Evolutionary conservation across 2,888 invertebrate genomes (phyloP).

Genomic region (Endomychus coccineus): DNA sequence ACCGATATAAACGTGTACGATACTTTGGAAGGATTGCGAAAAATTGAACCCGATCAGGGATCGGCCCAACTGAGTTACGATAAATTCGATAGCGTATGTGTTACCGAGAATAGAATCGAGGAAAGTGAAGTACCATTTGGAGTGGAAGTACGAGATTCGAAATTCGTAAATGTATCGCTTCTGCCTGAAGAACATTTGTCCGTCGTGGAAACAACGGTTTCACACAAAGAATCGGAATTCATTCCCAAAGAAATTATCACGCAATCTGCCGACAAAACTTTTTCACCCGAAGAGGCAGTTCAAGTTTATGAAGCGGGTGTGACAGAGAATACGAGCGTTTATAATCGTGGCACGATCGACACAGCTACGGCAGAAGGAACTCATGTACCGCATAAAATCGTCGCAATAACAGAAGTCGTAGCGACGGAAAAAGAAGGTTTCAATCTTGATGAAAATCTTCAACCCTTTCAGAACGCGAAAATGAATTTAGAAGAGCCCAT

Average conservation of each 20-base stretch:
- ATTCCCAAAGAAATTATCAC: slow-evolving; percentile 23
- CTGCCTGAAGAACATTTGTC: slow-evolving; percentile 5
- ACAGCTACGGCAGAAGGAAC: slow-evolving; percentile 32
- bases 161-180: slow-evolving; percentile 15
- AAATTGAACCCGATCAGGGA: slow-evolving; percentile 30
- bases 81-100: slow-evolving; percentile 40
- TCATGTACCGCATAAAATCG: slow-evolving; percentile 32
- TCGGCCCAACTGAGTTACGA: slow-evolving; percentile 2
- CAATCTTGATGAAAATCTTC: background rate
- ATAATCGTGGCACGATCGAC: slow-evolving; percentile 19
- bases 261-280: slow-evolving; percentile 47
- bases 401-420: slow-evolving; percentile 17
- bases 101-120: slow-evolving; percentile 39
- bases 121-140: slow-evolving; percentile 44
- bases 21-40: slow-evolving; percentile 33
- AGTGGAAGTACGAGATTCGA: slow-evolving; percentile 11
- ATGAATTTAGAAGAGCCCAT: slow-evolving; percentile 7
- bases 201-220: slow-evolving; percentile 23
- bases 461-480: slow-evolving; percentile 3
- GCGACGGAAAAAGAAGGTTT: slow-evolving; percentile 10
- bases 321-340: slow-evolving; percentile 18
- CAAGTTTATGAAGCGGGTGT: slow-evolving; percentile 19
- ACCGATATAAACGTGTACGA: slow-evolving; percentile 9
- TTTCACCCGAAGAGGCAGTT: slow-evolving; percentile 48
- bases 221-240: slow-evolving; percentile 13